These are phyloP conservation scores for Zalophus californianus DNA, from an alignment of 2,797 vertebrate genomes.

Conservation along the genomic window DNA sequence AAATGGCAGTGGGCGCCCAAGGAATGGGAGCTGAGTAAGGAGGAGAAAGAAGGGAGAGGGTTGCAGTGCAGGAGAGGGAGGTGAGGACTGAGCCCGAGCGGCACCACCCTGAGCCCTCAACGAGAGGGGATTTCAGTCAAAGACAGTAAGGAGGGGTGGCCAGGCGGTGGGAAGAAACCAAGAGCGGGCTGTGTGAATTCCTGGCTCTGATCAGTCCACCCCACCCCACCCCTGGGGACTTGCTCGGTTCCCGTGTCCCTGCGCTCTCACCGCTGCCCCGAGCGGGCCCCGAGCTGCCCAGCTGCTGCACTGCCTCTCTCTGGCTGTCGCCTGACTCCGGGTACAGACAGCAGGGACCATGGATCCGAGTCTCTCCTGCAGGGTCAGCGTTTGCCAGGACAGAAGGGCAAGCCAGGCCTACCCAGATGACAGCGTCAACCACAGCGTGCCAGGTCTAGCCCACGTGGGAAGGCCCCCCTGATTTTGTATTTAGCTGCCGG, in stretches of 20 bases:
- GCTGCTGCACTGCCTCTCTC: background rate
- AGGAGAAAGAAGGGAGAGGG: background rate
- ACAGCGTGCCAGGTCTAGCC: too few species aligned
- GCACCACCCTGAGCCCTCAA: background rate
- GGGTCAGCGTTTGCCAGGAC: too few species aligned
- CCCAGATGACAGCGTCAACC: too few species aligned
- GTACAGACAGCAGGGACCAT: background rate
- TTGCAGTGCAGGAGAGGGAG: background rate
- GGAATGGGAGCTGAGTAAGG: background rate
- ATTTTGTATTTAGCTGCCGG: background rate
- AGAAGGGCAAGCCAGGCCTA: background rate
- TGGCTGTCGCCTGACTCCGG: background rate
- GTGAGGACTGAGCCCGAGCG: too few species aligned
- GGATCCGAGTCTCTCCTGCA: background rate
- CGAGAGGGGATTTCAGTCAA: background rate
- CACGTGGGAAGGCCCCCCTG: too few species aligned
- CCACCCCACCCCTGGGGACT: background rate
- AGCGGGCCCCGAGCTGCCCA: background rate
- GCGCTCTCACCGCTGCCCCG: background rate
- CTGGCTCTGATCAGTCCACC: too few species aligned
- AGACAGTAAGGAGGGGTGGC: background rate
- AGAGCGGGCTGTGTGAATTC: background rate
- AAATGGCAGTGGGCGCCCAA: background rate
- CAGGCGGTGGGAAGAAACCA: background rate
- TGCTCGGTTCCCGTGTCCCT: fast-evolving